These are phyloP conservation scores for Alcis repandata DNA, from an alignment of 2,888 invertebrate genomes.

Conservation along the genomic window DNA sequence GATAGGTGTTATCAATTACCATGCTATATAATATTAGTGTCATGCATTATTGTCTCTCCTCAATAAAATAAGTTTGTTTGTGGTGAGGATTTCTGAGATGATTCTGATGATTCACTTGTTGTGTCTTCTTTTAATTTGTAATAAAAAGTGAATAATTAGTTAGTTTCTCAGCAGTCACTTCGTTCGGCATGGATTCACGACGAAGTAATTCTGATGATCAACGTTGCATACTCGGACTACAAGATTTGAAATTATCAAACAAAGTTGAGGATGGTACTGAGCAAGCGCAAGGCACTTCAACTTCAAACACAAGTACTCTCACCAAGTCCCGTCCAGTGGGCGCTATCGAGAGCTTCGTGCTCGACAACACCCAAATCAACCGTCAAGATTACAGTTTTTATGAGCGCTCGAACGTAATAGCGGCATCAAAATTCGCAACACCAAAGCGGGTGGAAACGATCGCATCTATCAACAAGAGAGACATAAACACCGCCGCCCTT, in stretches of 20 bases:
- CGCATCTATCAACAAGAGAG: constrained; percentile 79
- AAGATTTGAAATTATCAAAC: constrained; percentile 84
- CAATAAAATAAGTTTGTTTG: constrained; percentile 48
- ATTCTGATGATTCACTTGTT: constrained; percentile 74
- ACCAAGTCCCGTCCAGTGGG: constrained; percentile 87
- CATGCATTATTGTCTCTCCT: too few relatives aligned
- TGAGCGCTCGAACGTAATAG: constrained; percentile 91
- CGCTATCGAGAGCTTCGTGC: constrained; percentile 89
- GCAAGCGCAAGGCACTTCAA: constrained; percentile 80
- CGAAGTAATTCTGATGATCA: constrained; percentile 78
- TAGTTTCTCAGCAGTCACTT: constrained; percentile 4
- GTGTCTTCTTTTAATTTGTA: constrained; percentile 48
- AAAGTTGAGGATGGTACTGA: constrained; percentile 83
- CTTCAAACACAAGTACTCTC: constrained; percentile 71
- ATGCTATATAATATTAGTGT: too few relatives aligned
- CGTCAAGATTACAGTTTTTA: constrained; percentile 84
- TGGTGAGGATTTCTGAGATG: constrained; percentile 60
- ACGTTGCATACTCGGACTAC: constrained; percentile 80
- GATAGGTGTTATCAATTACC: too few relatives aligned
- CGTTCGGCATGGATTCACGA: constrained; percentile 72
- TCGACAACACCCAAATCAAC: constrained; percentile 82
- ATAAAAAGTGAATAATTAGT: constrained; percentile 30
- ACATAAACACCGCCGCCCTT: constrained; percentile 73
- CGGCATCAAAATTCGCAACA: constrained; percentile 92
- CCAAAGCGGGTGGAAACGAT: constrained; percentile 91